These are phyloP conservation scores for Drosophila serrata DNA, from an alignment of 1,140 invertebrate species.

Conservation along the genomic window DNA sequence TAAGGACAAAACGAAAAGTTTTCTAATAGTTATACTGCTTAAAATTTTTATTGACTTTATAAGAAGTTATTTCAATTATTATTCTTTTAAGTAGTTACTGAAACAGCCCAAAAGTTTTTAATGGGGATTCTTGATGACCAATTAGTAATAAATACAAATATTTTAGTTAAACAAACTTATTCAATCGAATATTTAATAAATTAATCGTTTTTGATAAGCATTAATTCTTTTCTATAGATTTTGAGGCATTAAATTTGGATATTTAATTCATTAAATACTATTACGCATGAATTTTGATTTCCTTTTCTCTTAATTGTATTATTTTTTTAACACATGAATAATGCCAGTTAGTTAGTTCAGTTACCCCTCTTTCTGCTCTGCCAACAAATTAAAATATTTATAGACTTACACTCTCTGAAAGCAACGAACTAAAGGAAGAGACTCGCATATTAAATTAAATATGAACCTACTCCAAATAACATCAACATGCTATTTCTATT, in stretches of 20 bases:
- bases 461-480: conserved; percentile 78
- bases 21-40: not conserved
- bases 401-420: conserved; percentile 10
- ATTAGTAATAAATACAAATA: not conserved
- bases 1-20: not conserved
- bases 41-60: not conserved
- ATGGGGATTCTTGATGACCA: no score
- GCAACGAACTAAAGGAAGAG: conserved; percentile 8
- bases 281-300: not conserved
- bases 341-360: conserved; percentile 9
- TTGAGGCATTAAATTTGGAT: no score
- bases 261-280: no score
- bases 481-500: conserved; percentile 81
- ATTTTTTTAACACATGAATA: not conserved
- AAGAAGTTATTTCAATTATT: not conserved
- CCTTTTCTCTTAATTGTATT: not conserved
- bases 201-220: no score
- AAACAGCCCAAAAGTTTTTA: not conserved
- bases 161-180: no score
- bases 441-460: conserved; percentile 77
- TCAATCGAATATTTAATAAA: no score
- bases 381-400: conserved; percentile 74
- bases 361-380: not conserved
- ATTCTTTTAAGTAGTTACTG: not conserved
- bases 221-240: no score